These are phyloP conservation scores for Tenualosa thibaudeaui DNA, from an alignment of 2,797 vertebrate genomes.

Conservation along the genomic window DNA sequence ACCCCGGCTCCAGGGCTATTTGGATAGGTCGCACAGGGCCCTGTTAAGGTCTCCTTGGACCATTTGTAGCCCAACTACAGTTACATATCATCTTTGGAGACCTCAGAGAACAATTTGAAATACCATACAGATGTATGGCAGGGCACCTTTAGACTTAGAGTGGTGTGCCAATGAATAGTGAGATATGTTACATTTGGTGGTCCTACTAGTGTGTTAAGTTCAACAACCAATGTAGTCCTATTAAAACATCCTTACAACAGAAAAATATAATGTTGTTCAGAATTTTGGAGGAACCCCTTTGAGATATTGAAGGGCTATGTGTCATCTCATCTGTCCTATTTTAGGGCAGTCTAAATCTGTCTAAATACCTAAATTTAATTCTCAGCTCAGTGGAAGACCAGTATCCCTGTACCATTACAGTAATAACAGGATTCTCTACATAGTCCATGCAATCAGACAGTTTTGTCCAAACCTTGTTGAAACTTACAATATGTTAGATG, in stretches of 20 bases:
- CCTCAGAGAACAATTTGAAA: too few relatives aligned
- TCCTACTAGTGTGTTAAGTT: neutral
- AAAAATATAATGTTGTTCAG: neutral
- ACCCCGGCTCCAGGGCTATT: too few relatives aligned
- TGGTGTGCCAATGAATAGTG: too few relatives aligned
- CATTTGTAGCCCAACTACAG: too few relatives aligned
- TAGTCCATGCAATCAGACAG: neutral
- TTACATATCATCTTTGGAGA: too few relatives aligned
- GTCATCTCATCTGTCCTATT: neutral
- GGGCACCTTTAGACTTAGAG: neutral
- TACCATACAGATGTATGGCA: too few relatives aligned
- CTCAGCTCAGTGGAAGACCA: neutral
- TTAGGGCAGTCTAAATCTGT: neutral
- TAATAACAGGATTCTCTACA: neutral
- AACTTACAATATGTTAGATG: neutral
- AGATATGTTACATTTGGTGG: neutral
- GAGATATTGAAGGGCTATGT: neutral
- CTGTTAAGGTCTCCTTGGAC: too few relatives aligned
- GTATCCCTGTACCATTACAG: neutral
- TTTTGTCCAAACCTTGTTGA: neutral
- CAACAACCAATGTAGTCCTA: neutral
- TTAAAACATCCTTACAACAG: neutral
- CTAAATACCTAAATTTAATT: neutral
- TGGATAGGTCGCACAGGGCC: too few relatives aligned
- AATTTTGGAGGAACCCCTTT: neutral